Evolutionary conservation across 1,140 invertebrate genomes (phyloP).

Genomic region (Choristoneura fumiferana): DNA sequence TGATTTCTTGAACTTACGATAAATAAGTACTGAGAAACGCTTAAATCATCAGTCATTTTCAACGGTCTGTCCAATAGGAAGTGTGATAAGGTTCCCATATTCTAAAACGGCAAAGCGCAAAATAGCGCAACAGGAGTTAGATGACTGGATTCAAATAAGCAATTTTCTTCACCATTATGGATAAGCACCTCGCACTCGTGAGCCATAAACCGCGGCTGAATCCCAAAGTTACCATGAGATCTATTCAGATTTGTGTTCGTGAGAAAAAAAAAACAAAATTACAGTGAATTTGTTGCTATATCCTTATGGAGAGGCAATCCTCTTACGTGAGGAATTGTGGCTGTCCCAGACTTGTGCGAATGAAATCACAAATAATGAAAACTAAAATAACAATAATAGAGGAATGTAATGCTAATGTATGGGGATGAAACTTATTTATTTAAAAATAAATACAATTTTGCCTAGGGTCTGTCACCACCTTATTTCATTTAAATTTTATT

Average conservation of each 20-base stretch:
- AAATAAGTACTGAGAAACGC: neutral
- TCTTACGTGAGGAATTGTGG: conserved; percentile 60
- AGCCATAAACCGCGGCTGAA: conserved; percentile 49
- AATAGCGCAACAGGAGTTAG: conserved; percentile 15
- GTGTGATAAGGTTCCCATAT: neutral
- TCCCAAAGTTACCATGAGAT: conserved; percentile 40
- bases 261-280: conserved; percentile 75
- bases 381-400: too few relatives aligned
- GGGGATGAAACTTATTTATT: too few relatives aligned
- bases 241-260: conserved; percentile 64
- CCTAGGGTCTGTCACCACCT: too few relatives aligned
- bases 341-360: neutral
- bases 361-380: too few relatives aligned
- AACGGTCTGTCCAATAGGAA: neutral
- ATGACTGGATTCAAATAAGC: conserved; percentile 55
- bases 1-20: too few relatives aligned
- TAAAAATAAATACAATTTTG: too few relatives aligned
- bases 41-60: conserved; percentile 13
- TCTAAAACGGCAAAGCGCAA: conserved; percentile 13
- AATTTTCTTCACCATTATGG: conserved; percentile 49
- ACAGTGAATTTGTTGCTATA: conserved; percentile 68
- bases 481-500: too few relatives aligned
- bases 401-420: too few relatives aligned
- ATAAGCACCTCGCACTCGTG: conserved; percentile 37
- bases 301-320: conserved; percentile 67